These are phyloP conservation scores for Aphis gossypii DNA, from an alignment of 1,140 invertebrate species.

Conservation along the genomic window DNA sequence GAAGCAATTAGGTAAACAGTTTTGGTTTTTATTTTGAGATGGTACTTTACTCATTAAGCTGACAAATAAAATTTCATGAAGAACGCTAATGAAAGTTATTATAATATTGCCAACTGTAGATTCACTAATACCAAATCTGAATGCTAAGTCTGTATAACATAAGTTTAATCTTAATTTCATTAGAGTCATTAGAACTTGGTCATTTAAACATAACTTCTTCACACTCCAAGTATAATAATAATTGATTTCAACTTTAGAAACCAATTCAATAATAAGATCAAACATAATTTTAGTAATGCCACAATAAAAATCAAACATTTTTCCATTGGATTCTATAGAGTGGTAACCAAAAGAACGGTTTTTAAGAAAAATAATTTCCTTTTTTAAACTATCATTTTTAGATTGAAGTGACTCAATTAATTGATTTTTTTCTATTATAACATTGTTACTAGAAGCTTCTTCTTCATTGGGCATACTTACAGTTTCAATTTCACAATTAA, in stretches of 20 bases:
- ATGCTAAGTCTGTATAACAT: not conserved
- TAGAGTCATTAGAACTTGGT: not conserved
- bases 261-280: not conserved
- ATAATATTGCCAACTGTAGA: not conserved
- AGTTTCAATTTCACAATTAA: too few species aligned
- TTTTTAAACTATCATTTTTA: too few species aligned
- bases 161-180: not conserved
- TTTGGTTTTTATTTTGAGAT: not conserved
- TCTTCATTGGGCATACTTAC: too few species aligned
- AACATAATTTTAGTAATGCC: not conserved
- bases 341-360: not conserved
- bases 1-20: not conserved
- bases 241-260: not conserved
- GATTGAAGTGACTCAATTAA: too few species aligned
- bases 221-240: not conserved
- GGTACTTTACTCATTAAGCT: not conserved
- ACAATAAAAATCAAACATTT: not conserved
- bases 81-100: not conserved
- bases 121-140: not conserved
- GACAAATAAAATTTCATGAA: not conserved
- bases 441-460: too few species aligned
- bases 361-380: not conserved
- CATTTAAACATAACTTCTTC: not conserved
- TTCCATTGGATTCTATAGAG: not conserved
- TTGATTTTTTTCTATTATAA: too few species aligned